Base-by-base conservation (phyloP, 2,797 vertebrate species). In the Sphenopsis melanotis region DNA sequence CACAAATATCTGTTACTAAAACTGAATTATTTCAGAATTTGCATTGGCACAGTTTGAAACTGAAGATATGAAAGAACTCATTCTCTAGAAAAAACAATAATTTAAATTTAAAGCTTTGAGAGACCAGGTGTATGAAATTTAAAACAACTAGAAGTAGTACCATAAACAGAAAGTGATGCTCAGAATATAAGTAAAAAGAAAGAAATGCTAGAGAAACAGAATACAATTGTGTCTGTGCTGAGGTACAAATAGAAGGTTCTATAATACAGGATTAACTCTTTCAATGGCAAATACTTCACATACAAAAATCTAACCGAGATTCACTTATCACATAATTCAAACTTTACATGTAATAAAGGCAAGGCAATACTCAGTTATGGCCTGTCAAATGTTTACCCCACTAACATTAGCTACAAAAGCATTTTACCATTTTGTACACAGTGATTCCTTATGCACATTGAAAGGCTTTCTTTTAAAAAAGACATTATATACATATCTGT, bases 401-500 rank as follows among this genome's bases (percentile, higher is more conserved):
- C 97, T 97, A 98, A 98, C 94, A 97, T 96, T 98, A 99, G 98
- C 98, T 99, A 99, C 98, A 99, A 97, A 98, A 98, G 98, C 98
- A 98, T 98, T 98, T 98, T 98, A 98, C 98, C 98, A 97, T 98
- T 98, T 96, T 98, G 97, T 98, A 98, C 98, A 98, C 98, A 98
- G 98, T 98, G 98, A 98, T 98, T 98, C 95, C 97, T 97, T 98
- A 97, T 93, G 98, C 98, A 98, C 97, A 34, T 97, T 96, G 81
- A 96, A 97, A 97, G 96, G 96, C 96, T 97, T 98, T 98, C 97
- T 93, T 96, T 98, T 98, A 98, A 98, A 98, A 99, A 98, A 97
- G 80, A 98, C 97, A 95, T 98, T 99, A 99, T 99, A 98, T 99
- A 99, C 99, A 99, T 79, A 96, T 98, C 97, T 99, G 97, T 98